phyloP scores from a whole-genome alignment of 2,888 invertebrate genomes.

The Tineola bisselliella region DNA sequence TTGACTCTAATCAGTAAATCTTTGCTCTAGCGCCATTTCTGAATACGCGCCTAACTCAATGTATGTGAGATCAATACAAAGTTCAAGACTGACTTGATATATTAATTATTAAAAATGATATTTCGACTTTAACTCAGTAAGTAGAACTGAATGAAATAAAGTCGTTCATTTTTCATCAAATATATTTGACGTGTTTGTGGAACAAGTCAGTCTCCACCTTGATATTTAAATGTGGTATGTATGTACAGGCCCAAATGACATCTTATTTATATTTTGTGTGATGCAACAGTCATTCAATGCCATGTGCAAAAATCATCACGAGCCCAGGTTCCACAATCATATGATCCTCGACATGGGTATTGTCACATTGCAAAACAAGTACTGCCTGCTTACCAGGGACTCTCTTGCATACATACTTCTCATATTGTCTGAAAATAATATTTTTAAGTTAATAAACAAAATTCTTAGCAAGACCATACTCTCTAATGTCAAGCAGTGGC shows the following conservation, averaged over 20 bases:
- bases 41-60: no score
- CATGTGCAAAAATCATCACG: slow-evolving; percentile 98
- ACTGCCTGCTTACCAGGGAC: slow-evolving; percentile 97
- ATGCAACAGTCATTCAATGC: slow-evolving; percentile 74
- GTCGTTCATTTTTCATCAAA: no score
- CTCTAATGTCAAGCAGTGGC: no score
- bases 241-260: neutral
- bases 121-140: no score
- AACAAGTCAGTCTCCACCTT: neutral
- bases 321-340: slow-evolving; percentile 96
- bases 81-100: no score
- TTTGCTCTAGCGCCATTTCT: no score
- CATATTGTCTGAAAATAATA: slow-evolving; percentile 70
- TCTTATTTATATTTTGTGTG: neutral
- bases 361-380: slow-evolving; percentile 92
- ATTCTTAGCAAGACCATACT: no score
- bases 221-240: neutral
- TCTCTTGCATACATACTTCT: slow-evolving; percentile 93
- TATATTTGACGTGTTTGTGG: no score
- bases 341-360: slow-evolving; percentile 93
- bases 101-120: no score
- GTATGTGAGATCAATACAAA: no score
- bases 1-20: no score
- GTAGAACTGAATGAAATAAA: no score
- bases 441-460: neutral